These are phyloP conservation scores for Drosophila elegans DNA, from an alignment of 1,140 invertebrate genomes.

Conservation along the genomic window DNA sequence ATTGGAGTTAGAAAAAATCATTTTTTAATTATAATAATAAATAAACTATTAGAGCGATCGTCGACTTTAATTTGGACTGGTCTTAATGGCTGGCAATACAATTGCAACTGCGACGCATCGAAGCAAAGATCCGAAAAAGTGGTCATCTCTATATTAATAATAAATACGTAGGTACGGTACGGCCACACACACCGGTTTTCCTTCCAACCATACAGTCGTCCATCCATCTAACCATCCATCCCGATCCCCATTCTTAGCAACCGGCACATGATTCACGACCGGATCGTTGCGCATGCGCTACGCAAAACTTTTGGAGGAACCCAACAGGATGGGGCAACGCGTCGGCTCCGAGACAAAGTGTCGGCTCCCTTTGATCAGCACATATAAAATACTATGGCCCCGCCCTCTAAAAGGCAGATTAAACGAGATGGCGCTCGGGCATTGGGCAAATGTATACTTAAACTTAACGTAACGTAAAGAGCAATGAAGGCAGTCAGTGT, in stretches of 20 bases:
- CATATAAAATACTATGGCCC: constrained; percentile 84
- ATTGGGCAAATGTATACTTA: constrained; percentile 78
- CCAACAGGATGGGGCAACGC: constrained; percentile 2
- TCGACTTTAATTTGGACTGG: constrained; percentile 68
- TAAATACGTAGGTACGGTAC: constrained; percentile 63
- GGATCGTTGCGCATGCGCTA: constrained; percentile 50
- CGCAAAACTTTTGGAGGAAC: constrained; percentile 30
- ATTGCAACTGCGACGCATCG: constrained; percentile 62
- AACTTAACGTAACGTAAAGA: constrained; percentile 80
- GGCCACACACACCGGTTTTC: constrained; percentile 50
- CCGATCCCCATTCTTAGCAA: constrained; percentile 23
- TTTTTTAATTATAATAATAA: background rate
- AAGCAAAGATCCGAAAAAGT: constrained; percentile 75
- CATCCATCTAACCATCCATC: constrained; percentile 11
- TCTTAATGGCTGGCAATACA: constrained; percentile 80
- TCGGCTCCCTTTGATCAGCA: constrained; percentile 82
- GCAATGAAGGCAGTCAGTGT: constrained; percentile 80
- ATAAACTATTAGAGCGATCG: constrained; percentile 8
- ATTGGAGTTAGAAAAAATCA: too few relatives aligned
- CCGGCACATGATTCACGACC: constrained; percentile 46
- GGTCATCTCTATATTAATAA: constrained; percentile 83
- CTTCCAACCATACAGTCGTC: background rate
- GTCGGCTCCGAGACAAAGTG: constrained; percentile 69
- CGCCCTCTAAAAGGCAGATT: constrained; percentile 84
- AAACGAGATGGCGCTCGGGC: constrained; percentile 84